Base-by-base conservation (phyloP, 2,888 invertebrate species). In the Andrena trimmerana region DNA sequence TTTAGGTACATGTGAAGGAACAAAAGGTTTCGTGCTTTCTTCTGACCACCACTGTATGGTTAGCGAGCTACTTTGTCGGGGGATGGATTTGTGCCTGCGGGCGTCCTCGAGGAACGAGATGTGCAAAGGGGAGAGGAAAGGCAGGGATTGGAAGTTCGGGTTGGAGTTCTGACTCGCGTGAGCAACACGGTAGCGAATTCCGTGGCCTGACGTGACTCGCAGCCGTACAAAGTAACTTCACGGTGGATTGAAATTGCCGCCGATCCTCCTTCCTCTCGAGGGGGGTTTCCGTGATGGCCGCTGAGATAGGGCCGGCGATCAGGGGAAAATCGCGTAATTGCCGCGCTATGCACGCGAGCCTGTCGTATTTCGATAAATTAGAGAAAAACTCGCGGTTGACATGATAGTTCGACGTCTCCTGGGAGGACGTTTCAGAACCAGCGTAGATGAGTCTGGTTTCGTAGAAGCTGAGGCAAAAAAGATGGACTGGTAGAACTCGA, bases 131-230 rank as follows among this genome's bases (percentile, higher is more conserved):
- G n/a, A 0, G 16, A 29, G 13, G 65, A 16, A 54, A 54, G 24
- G 36, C 31, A 31, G 60, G 52, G 24, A 4, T 16, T 24, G 57
- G 16, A 8, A n/a, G 29, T 16, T n/a, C 27, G 16, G 57, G 33
- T 52, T 67, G n/a, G 20, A 52, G 52, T 20, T 2, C 52, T 2
- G 52, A 52, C 66, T 85, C 78, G 83, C 86, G 80, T 81, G 80
- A 63, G 67, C 67, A 76, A 66, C 76, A 71, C 74, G 27, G 66
- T 76, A 78, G 77, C 59, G 42, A 59, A 66, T 42, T 62, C 76
- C 83, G 76, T 78, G 83, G 86, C 78, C 74, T 76, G 54, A 78
- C 81, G 78, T 68, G 85, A 85, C 65, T 74, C 60, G 6, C 20
- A 5, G n/a, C 59, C 5, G 63, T 76, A 82, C 60, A 71, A 70